These are phyloP conservation scores for Rhinopomastus cyanomelas DNA, from an alignment of 2,113 vertebrate species.

Conservation along the genomic window DNA sequence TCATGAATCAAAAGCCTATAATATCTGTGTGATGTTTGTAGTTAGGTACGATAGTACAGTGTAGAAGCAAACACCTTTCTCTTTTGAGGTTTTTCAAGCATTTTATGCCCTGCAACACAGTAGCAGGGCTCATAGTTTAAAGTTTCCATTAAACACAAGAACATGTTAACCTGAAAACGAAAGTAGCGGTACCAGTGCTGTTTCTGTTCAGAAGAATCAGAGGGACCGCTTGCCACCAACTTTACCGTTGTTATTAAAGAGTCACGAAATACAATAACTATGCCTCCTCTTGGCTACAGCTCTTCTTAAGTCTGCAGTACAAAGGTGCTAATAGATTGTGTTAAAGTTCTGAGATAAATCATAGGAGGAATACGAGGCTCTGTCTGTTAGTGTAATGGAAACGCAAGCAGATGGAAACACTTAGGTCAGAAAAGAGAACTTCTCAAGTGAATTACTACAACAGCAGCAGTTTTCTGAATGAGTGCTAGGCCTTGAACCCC, in stretches of 20 bases:
- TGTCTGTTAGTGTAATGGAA: not conserved
- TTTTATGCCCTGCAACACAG: not conserved
- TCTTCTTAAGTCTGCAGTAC: not conserved
- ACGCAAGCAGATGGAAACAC: not conserved
- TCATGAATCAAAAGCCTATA: not conserved
- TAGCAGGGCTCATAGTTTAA: not conserved
- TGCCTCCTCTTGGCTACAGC: too few species aligned
- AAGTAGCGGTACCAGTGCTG: not conserved
- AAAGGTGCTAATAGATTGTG: not conserved
- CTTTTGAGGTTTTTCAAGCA: not conserved
- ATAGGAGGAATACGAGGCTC: not conserved
- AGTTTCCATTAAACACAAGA: not conserved
- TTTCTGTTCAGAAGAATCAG: not conserved
- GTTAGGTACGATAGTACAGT: accelerated
- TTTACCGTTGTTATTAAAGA: not conserved
- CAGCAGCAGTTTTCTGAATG: not conserved
- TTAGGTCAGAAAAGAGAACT: not conserved
- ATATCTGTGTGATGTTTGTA: not conserved
- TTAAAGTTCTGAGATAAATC: not conserved
- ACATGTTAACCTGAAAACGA: not conserved
- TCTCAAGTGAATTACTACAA: not conserved
- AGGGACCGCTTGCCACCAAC: not conserved
- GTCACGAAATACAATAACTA: not conserved
- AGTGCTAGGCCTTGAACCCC: not conserved
- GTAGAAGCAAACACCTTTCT: not conserved